Conservation (phyloP, 2,888 invertebrate genomes). For the Xestobium rufovillosum region DNA sequence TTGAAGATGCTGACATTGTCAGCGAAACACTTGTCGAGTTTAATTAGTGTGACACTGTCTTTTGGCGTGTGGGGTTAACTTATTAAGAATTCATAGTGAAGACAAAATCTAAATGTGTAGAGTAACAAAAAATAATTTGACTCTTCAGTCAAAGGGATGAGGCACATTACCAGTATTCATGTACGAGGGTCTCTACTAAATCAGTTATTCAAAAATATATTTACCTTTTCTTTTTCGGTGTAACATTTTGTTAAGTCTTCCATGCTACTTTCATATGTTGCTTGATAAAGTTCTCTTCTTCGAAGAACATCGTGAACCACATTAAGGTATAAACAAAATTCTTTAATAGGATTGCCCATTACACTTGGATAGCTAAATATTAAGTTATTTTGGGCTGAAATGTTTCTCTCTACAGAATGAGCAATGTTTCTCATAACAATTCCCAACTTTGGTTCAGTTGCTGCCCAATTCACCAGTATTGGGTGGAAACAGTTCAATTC, state of each 20-base stretch:
- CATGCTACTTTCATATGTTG: conserved; percentile 54
- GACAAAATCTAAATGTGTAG: no score
- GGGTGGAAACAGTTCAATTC: conserved; percentile 55
- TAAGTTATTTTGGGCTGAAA: conserved; percentile 46
- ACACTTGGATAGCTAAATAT: conserved; percentile 40
- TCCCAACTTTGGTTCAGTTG: conserved; percentile 49
- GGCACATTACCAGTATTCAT: no score
- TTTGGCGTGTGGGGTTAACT: no score
- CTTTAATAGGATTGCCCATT: conserved; percentile 46
- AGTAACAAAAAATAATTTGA: no score
- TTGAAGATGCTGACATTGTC: no score
- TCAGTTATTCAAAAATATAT: conserved; percentile 7
- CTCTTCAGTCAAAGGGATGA: no score
- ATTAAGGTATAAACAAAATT: conserved; percentile 59
- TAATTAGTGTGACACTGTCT: no score
- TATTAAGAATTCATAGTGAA: no score
- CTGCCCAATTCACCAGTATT: conserved; percentile 54
- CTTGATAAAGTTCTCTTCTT: conserved; percentile 57
- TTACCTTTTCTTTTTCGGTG: conserved; percentile 55
- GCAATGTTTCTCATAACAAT: conserved; percentile 43
- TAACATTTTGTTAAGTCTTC: conserved; percentile 56
- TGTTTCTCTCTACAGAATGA: conserved; percentile 45
- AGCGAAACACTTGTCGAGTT: no score
- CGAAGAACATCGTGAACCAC: conserved; percentile 58
- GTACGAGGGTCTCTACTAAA: conserved; percentile 4